phyloP scores from a whole-genome alignment of 1,140 invertebrate species.

The Odontomachus brunneus region DNA sequence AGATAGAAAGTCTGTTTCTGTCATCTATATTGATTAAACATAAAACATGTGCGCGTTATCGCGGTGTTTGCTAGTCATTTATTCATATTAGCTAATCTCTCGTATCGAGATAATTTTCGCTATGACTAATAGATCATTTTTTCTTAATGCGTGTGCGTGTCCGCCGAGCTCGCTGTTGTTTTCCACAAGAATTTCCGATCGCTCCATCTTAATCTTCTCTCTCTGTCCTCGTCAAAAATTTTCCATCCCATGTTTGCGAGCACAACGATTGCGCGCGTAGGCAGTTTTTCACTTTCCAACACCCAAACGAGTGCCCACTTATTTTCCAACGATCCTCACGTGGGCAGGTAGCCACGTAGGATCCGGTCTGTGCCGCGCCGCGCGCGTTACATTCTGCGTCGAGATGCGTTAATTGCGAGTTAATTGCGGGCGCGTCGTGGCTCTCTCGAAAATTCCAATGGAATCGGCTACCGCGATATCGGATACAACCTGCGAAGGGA shows the following conservation, averaged over 20 bases:
- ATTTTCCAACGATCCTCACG: slow-evolving; percentile 27
- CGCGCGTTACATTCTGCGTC: slow-evolving; percentile 31
- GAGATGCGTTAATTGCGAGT: neutral
- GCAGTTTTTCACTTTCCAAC: slow-evolving; percentile 32
- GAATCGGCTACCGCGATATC: slow-evolving; percentile 27
- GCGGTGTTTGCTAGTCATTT: too few relatives aligned
- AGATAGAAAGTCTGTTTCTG: too few relatives aligned
- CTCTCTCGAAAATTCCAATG: slow-evolving; percentile 45
- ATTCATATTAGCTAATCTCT: too few relatives aligned
- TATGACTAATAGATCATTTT: too few relatives aligned
- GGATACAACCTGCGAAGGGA: neutral
- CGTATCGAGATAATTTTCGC: too few relatives aligned
- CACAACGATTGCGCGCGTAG: neutral
- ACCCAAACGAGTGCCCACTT: slow-evolving; percentile 36
- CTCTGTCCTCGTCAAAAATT: neutral
- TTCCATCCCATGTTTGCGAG: neutral
- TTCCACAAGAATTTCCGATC: neutral
- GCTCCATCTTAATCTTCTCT: neutral
- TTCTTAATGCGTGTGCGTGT: too few relatives aligned
- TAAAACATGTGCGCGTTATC: too few relatives aligned
- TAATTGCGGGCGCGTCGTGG: neutral
- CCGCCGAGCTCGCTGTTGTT: neutral
- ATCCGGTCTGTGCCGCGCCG: slow-evolving; percentile 7
- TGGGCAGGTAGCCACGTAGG: slow-evolving; percentile 3
- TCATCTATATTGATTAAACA: too few relatives aligned